Conservation (phyloP, 1,140 invertebrate species). For the Aleiodes sp. region DNA sequence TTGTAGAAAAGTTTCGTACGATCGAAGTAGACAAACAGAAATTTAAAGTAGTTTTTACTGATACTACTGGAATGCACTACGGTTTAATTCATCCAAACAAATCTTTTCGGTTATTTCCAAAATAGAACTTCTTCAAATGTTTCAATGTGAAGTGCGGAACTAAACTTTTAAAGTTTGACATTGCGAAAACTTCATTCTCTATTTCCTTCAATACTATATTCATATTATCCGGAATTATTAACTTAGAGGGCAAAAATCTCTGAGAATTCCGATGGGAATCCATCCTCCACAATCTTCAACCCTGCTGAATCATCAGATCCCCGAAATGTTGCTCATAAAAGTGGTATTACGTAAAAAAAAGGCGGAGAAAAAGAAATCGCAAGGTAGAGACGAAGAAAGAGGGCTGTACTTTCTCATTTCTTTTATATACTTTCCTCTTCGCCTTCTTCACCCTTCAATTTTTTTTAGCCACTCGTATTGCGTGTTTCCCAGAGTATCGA, state of each 20-base stretch:
- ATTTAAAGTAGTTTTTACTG: too few relatives aligned
- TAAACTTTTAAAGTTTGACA: too few relatives aligned
- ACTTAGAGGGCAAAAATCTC: too few relatives aligned
- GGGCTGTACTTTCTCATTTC: neutral
- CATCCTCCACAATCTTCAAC: too few relatives aligned
- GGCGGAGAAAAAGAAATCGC: neutral
- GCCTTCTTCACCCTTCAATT: neutral
- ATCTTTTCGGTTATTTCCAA: too few relatives aligned
- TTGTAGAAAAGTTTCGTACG: neutral
- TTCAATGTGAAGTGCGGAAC: too few relatives aligned
- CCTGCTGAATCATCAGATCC: neutral
- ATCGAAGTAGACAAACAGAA: slow-evolving; percentile 2
- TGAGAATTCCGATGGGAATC: neutral
- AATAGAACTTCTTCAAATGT: too few relatives aligned
- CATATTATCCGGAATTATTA: too few relatives aligned
- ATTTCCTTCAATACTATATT: too few relatives aligned
- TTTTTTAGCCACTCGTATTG: slow-evolving; percentile 6
- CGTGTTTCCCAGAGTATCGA: neutral
- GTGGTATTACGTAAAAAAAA: neutral
- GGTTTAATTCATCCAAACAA: too few relatives aligned
- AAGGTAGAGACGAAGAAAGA: slow-evolving; percentile 4
- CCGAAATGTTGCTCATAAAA: neutral
- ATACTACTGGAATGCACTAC: too few relatives aligned
- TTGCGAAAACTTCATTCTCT: too few relatives aligned
- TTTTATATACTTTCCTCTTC: neutral